Evolutionary conservation across 2,113 vertebrate genomes (phyloP).

Genomic region (Psilopsiagon aurifrons): DNA sequence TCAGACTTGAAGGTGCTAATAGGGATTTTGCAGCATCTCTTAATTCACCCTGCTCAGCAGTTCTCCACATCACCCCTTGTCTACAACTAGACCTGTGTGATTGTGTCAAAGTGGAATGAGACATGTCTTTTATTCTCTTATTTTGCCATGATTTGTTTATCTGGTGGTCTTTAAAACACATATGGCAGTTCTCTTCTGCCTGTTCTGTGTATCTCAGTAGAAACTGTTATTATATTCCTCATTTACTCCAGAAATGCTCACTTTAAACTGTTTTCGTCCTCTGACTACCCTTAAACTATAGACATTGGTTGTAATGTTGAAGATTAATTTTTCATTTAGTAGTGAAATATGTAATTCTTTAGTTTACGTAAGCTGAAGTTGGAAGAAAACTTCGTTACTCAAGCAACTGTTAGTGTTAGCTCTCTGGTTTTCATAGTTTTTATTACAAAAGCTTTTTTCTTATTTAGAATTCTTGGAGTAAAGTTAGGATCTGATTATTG

Average conservation of each 20-base stretch:
- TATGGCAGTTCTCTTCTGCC: neutral
- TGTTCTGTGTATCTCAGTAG: neutral
- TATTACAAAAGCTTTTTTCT: slow-evolving; percentile 18
- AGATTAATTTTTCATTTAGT: neutral
- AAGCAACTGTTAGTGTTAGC: neutral
- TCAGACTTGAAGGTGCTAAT: neutral
- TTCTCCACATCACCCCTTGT: neutral
- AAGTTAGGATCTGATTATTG: slow-evolving; percentile 8
- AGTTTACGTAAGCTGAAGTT: neutral
- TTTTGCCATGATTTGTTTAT: neutral
- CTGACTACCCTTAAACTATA: neutral
- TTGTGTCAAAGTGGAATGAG: neutral
- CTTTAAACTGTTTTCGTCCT: neutral
- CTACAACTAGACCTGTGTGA: neutral
- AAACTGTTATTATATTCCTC: neutral
- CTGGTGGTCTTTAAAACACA: neutral
- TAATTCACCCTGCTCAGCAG: neutral
- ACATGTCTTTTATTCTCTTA: neutral
- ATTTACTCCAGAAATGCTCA: neutral
- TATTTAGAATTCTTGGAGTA: slow-evolving; percentile 10
- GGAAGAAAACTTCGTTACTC: slow-evolving; percentile 4
- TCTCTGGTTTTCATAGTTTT: neutral
- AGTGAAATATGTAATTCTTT: neutral
- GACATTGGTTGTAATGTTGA: neutral
- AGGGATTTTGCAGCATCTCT: neutral